phyloP scores from a whole-genome alignment of 2,797 vertebrate genomes.

The Falco berigora region DNA sequence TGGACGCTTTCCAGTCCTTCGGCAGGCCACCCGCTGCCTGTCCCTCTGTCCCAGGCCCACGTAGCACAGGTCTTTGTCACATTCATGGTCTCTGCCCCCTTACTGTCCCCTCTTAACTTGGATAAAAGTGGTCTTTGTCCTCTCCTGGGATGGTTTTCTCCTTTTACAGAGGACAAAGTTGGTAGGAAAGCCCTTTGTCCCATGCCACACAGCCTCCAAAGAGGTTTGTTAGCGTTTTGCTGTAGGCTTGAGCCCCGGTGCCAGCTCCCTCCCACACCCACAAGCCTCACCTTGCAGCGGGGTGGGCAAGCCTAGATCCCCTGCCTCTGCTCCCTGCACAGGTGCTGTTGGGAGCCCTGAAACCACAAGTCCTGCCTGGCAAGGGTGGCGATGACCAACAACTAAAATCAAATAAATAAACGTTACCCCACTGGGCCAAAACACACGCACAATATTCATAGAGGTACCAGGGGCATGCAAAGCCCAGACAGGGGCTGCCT shows the following conservation, averaged over 20 bases:
- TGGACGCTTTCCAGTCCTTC: not conserved
- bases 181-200: not conserved
- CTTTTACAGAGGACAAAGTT: not conserved
- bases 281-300: not conserved
- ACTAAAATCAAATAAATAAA: not conserved
- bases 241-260: not conserved
- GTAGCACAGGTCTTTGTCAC: not conserved
- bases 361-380: not conserved
- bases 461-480: not conserved
- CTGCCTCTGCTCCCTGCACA: not conserved
- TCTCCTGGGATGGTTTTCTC: not conserved
- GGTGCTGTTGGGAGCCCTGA: not conserved
- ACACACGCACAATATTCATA: fast-evolving
- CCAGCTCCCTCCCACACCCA: not conserved
- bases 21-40: not conserved
- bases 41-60: not conserved
- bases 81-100: not conserved
- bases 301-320: not conserved
- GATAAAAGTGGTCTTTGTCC: not conserved
- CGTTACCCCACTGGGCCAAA: fast-evolving
- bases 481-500: not conserved
- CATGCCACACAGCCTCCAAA: not conserved
- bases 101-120: not conserved
- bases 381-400: not conserved
- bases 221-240: not conserved